These are phyloP conservation scores for Clusia tigrina DNA, from an alignment of 2,888 invertebrate genomes.

Conservation along the genomic window DNA sequence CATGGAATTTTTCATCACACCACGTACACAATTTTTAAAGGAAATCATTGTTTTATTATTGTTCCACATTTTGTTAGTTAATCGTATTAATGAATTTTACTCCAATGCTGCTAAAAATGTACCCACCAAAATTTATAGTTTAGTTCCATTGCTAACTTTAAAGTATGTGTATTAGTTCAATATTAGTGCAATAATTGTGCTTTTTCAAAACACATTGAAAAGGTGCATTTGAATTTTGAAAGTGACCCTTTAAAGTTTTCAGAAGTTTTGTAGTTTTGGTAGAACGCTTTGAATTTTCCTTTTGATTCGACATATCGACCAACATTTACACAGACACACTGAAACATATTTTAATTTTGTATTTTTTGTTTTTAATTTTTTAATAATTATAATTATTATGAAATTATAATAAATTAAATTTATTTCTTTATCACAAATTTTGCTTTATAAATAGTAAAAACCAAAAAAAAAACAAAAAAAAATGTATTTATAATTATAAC, in stretches of 20 bases:
- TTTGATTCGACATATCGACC: conserved; percentile 10
- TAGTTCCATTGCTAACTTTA: neutral
- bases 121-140: neutral
- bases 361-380: conserved; percentile 18
- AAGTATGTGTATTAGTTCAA: neutral
- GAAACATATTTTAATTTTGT: conserved; percentile 5
- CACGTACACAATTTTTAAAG: too few species aligned
- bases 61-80: too few species aligned
- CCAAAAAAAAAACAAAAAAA: conserved; percentile 32
- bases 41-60: neutral
- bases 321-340: conserved; percentile 10
- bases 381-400: conserved; percentile 21
- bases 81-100: neutral
- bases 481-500: conserved; percentile 38
- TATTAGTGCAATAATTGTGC: neutral
- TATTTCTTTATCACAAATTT: conserved; percentile 16
- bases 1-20: too few species aligned
- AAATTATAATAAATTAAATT: conserved; percentile 21
- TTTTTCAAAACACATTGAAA: neutral
- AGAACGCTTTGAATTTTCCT: neutral
- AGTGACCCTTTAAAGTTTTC: conserved; percentile 12
- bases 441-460: conserved; percentile 12
- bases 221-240: neutral
- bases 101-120: neutral
- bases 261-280: conserved; percentile 12